Evolutionary conservation across 2,888 invertebrate genomes (phyloP).

Genomic region (Hydraecia micacea): DNA sequence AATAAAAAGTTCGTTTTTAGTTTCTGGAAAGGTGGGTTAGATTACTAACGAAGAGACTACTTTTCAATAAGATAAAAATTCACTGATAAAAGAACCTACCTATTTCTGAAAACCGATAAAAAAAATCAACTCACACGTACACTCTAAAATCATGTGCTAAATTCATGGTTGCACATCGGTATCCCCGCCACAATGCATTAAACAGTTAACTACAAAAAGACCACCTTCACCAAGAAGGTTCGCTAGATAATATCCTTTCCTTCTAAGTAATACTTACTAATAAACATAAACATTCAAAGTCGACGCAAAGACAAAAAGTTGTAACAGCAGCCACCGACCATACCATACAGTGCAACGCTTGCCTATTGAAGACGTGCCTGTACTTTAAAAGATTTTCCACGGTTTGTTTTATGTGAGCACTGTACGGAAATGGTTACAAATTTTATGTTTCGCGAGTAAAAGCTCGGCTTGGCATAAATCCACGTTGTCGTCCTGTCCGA

Average conservation of each 20-base stretch:
- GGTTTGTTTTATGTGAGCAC: constrained; percentile 56
- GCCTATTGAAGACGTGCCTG: constrained; percentile 39
- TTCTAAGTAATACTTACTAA: constrained; percentile 25
- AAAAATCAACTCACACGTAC: not conserved
- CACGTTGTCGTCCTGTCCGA: constrained; percentile 44
- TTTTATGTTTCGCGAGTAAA: constrained; percentile 55
- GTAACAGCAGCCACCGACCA: constrained; percentile 21
- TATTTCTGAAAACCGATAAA: not conserved
- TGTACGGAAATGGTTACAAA: constrained; percentile 60
- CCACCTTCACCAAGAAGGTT: not conserved
- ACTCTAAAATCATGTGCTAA: not conserved
- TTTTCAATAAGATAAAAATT: not conserved
- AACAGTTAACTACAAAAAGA: not conserved
- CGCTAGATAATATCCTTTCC: constrained; percentile 6
- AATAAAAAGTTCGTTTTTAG: not conserved
- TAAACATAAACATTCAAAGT: constrained; percentile 38
- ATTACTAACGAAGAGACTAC: not conserved
- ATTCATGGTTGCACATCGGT: not conserved
- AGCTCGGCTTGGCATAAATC: constrained; percentile 48
- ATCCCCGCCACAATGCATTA: not conserved
- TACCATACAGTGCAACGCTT: constrained; percentile 14
- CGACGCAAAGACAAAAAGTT: constrained; percentile 33
- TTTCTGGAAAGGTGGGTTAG: not conserved
- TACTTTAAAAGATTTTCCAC: constrained; percentile 45
- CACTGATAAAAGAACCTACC: not conserved